Evolutionary conservation across 1,140 invertebrate species (phyloP), one percentile per base, ranked within the genome.

Genomic region (Asobara japonica): DNA sequence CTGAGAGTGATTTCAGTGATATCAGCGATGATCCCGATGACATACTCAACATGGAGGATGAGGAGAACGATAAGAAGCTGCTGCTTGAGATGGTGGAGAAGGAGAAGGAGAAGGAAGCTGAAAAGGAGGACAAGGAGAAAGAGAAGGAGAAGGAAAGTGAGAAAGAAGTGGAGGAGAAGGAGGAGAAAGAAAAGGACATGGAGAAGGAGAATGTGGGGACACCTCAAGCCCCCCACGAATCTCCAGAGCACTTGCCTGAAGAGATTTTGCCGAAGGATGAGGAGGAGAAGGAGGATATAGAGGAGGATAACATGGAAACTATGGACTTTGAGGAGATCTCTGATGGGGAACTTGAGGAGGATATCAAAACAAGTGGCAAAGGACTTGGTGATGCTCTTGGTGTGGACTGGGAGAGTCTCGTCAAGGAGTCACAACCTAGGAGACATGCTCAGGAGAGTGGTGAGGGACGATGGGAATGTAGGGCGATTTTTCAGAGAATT

Each of bases 371-470:
- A 0, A 86, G 89, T 71, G 86, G 89, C 33, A 89, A 91, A 86
- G 94, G 94, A 69, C 90, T 96, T 69, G 94, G 94, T 13, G 95
- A 96, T 86, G 94, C 94, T 16, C 83, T 97, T 10, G 94, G 95
- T n/a, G 95, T 97, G 0, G 95, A 97, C 84, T 97, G 95, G 95
- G 93, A 95, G 29, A 95, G 94, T 84, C 86, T 97, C 10, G 92
- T 96, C 0, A 92, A 92, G 0, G 94, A 95, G 84, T 92, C 92
- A 10, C 90, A 90, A 30, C 89, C 91, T 4, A 89, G 90, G 6
- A 78, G 84, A 69, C 38, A 72, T 61, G 77, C 82, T 2, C 77
- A 88, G 74, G 82, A 80, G 73, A 84, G 82, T 74, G 27, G 87
- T 33, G 79, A 85, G 71, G 89, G 92, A 64, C 89, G 92, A n/a